Conservation (phyloP, 2,113 vertebrate genomes). For the Solenodon paradoxus region DNA sequence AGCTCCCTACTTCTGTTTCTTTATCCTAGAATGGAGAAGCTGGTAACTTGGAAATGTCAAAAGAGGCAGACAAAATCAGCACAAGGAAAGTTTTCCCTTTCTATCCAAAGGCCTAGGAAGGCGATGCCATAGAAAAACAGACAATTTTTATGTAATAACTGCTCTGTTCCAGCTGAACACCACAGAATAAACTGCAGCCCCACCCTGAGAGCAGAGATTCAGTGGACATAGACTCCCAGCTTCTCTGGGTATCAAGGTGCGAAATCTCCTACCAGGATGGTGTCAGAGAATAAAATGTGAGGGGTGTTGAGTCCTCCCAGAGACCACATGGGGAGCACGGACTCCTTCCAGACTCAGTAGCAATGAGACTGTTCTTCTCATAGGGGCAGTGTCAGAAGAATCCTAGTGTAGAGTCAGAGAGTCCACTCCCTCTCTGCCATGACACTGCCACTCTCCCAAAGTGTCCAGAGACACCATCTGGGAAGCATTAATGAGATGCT, state of each 20-base stretch:
- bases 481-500: neutral
- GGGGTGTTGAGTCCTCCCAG: too few relatives aligned
- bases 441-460: neutral
- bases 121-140: neutral
- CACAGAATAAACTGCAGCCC: neutral
- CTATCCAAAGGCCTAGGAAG: neutral
- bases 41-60: neutral
- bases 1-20: neutral
- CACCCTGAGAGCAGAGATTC: neutral
- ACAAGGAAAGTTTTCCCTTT: neutral
- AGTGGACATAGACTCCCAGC: neutral
- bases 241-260: rapidly evolving
- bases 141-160: neutral
- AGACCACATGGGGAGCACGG: neutral
- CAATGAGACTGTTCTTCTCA: neutral
- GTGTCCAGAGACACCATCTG: neutral
- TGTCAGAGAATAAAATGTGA: neutral
- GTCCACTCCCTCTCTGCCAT: neutral
- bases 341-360: neutral
- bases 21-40: neutral
- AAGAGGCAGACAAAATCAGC: neutral
- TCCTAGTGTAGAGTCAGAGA: neutral
- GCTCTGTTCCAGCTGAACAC: neutral
- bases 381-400: too few relatives aligned
- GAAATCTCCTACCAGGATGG: neutral